Conservation (phyloP, 2,113 vertebrate species). For the Marcusenius ussheri region DNA sequence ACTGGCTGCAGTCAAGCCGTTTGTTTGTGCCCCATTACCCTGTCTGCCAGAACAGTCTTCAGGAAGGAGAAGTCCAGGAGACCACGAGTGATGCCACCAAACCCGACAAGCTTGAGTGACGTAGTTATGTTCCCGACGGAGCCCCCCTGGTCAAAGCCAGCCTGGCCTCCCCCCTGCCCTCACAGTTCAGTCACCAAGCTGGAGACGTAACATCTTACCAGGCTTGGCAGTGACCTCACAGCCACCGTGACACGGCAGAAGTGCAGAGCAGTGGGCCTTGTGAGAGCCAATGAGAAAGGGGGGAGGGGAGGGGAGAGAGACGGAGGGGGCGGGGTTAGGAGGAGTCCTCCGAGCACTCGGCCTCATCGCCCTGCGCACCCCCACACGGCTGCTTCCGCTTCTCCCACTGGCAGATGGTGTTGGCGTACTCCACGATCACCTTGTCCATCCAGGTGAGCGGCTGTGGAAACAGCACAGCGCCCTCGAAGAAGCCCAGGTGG, state of each 20-base stretch:
- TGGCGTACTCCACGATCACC: slow-evolving; percentile 86
- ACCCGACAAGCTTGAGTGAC: neutral
- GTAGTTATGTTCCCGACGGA: neutral
- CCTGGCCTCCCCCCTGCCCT: neutral
- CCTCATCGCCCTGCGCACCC: slow-evolving; percentile 49
- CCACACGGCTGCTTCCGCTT: slow-evolving; percentile 83
- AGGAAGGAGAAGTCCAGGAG: neutral
- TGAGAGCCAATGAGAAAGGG: slow-evolving; percentile 9
- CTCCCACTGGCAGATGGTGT: slow-evolving; percentile 93
- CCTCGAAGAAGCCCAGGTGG: slow-evolving; percentile 98
- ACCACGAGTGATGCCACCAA: neutral
- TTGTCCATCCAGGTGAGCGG: slow-evolving; percentile 99
- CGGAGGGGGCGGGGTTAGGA: slow-evolving; percentile 5
- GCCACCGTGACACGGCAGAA: neutral
- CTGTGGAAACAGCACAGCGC: slow-evolving; percentile 88
- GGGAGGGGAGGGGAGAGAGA: slow-evolving; percentile 27
- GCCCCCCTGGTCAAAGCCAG: neutral
- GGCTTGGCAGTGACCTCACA: neutral
- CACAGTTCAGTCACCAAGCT: neutral
- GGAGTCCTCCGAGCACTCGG: slow-evolving; percentile 45
- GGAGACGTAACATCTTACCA: neutral
- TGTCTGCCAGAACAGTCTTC: neutral
- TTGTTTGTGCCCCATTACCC: neutral
- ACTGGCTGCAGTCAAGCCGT: neutral
- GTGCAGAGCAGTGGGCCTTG: neutral